These are phyloP conservation scores for Tholera decimalis DNA, from an alignment of 2,888 invertebrate species.

Conservation along the genomic window DNA sequence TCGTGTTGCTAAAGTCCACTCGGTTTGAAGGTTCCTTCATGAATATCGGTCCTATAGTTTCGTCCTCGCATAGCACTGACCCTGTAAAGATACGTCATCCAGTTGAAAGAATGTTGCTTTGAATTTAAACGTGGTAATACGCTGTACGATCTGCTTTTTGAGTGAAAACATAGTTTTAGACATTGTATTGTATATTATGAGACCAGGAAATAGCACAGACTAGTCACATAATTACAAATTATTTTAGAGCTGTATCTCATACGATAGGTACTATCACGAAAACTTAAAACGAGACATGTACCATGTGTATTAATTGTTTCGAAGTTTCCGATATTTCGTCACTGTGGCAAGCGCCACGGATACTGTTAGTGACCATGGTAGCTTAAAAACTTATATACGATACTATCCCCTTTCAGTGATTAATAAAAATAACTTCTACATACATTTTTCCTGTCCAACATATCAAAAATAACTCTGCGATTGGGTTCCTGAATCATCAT, in stretches of 20 bases:
- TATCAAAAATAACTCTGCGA: conserved; percentile 1
- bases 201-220: not conserved
- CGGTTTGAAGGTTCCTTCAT: conserved; percentile 97
- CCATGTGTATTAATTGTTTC: too few relatives aligned
- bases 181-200: not conserved
- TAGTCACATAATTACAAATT: too few relatives aligned
- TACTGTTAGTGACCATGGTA: too few relatives aligned
- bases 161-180: not conserved
- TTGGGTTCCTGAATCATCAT: not conserved
- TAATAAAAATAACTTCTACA: too few relatives aligned
- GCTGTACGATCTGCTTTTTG: not conserved
- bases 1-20: conserved; percentile 98
- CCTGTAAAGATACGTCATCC: conserved; percentile 74
- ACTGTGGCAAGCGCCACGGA: too few relatives aligned
- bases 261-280: too few relatives aligned
- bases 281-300: too few relatives aligned
- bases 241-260: too few relatives aligned
- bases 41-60: conserved; percentile 97
- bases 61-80: conserved; percentile 93
- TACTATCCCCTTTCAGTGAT: too few relatives aligned
- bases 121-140: not conserved
- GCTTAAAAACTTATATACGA: too few relatives aligned
- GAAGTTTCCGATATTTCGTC: too few relatives aligned
- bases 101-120: conserved; percentile 18
- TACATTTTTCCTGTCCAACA: not conserved